Evolutionary conservation across 1,140 invertebrate genomes (phyloP), one percentile per base, ranked within the genome.

Genomic region (Saccostrea cuccullata): DNA sequence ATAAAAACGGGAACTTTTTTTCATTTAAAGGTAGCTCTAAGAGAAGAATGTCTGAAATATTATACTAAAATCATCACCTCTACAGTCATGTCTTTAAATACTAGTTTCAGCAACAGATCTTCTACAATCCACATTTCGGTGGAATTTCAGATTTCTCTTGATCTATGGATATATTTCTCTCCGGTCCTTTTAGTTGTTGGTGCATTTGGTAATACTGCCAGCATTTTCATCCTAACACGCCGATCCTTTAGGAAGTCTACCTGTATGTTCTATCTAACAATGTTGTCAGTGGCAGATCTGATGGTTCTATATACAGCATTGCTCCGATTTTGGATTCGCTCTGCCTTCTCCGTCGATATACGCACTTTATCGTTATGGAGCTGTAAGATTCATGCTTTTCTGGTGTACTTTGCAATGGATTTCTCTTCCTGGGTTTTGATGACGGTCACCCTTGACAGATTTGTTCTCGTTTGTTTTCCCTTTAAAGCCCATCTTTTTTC

Each of bases 381-480:
- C 15, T 94, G 93, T 85, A 92, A 91, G 82, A n/a, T 93, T 5
- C 92, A 93, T 84, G 91, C 86, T 5, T 93, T 93, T 86, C 17
- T 92, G 1, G 91, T 93, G 0, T 93, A 94, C 73, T 73, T 92
- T 40, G 89, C 90, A 0, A 67, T 92, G 40, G 91, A 92, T 36
- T 88, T 91, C 55, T 90, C 90, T 12, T 90, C 91, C 6, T 93
- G 92, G 92, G 88, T 92, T n/a, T 56, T 93, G 15, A 92, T 93
- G 5, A 87, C 91, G 0, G 90, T 93, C 0, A 92, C 92, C 9
- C 58, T 92, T 2, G 93, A 94, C 77, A 82, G 93, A 23, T 92
- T 90, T 82, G 23, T 94, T 13, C 90, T 83, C 3, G 91, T 93
- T 11, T 90, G 89, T 13, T 56, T 88, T 55, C 92, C 93, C 11